Evolutionary conservation across 2,113 vertebrate species (phyloP), one percentile per base, ranked within the genome.

Genomic region (Coreoperca whiteheadi): DNA sequence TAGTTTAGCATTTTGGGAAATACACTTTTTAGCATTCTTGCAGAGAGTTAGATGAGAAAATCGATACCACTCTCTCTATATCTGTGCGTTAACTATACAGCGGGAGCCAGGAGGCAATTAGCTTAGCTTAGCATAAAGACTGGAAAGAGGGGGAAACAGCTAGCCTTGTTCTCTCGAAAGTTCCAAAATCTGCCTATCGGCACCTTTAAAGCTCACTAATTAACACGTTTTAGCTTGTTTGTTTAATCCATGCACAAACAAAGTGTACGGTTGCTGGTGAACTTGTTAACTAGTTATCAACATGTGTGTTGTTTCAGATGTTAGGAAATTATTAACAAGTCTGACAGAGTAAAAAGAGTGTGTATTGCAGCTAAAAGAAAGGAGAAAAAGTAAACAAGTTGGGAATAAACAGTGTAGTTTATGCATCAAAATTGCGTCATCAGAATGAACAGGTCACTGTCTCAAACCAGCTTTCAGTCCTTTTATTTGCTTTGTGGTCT

Each of bases 401-500:
- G 48, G 30, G 20, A 25, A 7, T 41, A 18, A 39, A 72, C 14
- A 6, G 11, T 69, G 20, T 8, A 23, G 9, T 23, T 34, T 20
- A 51, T 7, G 28, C 21, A 25, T 57, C 20, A 15, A 43, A 76
- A 56, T 1, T 72, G 30, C 30, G 46, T 71, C 60, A 34, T 48
- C 23, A 34, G 32, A 41, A 30, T 25, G 28, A 54, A 37, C 16
- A 41, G 34, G 50, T 59, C n/a, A 3, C 21, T 21, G 10, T 51
- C 32, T 65, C 23, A 8, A 41, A 70, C 28, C n/a, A 12, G 23
- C n/a, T 69, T 56, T 68, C 23, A 18, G 23, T 76, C n/a, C n/a
- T 50, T 78, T 69, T 73, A 70, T 86, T 87, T 83, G 59, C 61
- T 79, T 75, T 39, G 59, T n/a, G 56, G 41, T 67, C 23, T 14